Percentiles rank a stretch among this genome's conserved stretches.
Evolutionary conservation across 2,888 invertebrate species (phyloP).

Genomic region (Drosophila imparisetae): DNA sequence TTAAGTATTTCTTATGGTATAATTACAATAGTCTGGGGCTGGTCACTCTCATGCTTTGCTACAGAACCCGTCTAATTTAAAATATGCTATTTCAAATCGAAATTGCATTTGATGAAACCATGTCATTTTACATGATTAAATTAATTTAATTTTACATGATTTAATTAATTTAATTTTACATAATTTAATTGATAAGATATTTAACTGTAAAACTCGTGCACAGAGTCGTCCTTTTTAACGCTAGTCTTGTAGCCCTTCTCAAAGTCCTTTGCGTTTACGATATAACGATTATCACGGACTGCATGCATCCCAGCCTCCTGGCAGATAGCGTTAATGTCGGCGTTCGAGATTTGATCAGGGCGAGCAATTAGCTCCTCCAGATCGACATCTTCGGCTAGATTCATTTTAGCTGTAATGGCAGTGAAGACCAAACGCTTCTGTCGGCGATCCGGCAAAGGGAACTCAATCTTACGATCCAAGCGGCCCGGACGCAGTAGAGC

Average conservation of each 20-base stretch:
- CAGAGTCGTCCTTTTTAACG: conserved; percentile 97
- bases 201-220: conserved; percentile 99
- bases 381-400: conserved; percentile 98
- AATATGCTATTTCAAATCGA: neutral
- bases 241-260: conserved; percentile 99
- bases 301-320: conserved; percentile 99
- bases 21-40: neutral
- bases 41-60: neutral
- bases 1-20: neutral
- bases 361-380: conserved; percentile 99
- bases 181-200: neutral
- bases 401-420: conserved; percentile 98
- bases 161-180: neutral
- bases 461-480: conserved; percentile 99
- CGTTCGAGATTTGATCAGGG: conserved; percentile 99
- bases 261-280: conserved; percentile 99
- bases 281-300: conserved; percentile 98
- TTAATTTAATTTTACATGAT: neutral
- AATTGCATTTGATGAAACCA: neutral
- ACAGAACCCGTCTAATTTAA: neutral
- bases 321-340: conserved; percentile 99
- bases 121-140: neutral
- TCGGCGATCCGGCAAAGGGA: conserved; percentile 94
- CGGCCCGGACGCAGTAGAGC: conserved; percentile 89
- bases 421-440: conserved; percentile 98